These are phyloP conservation scores for Paracentrotus lividus DNA, from an alignment of 53 echinoderm and acorn worm species.

Conservation along the genomic window DNA sequence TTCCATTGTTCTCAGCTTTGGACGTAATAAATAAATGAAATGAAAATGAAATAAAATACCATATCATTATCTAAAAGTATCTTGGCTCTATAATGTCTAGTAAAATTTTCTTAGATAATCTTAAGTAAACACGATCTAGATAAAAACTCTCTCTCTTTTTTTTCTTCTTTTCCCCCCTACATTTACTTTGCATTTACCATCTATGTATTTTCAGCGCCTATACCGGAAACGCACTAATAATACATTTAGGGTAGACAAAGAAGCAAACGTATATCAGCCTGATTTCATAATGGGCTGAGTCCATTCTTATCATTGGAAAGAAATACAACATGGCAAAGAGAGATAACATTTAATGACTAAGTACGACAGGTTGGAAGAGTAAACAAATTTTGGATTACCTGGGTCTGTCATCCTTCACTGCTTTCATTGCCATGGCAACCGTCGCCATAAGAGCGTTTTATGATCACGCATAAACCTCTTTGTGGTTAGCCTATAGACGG, in stretches of 20 bases:
- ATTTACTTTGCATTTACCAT: too few relatives aligned
- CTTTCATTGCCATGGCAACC: constrained; percentile 3
- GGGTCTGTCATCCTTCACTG: constrained; percentile 21
- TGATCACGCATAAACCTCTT: neutral
- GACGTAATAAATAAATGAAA: too few relatives aligned
- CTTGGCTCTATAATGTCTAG: too few relatives aligned
- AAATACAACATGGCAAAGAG: neutral
- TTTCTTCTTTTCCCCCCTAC: too few relatives aligned
- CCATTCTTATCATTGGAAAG: neutral
- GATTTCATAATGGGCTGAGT: neutral
- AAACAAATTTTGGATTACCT: constrained; percentile 10
- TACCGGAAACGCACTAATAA: neutral
- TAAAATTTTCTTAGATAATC: too few relatives aligned
- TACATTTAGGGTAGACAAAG: neutral
- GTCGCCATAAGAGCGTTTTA: constrained; percentile 28
- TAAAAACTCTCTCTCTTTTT: too few relatives aligned
- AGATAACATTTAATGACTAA: constrained; percentile 13
- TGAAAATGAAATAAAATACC: too few relatives aligned
- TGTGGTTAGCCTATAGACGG: neutral
- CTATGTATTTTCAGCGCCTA: too few relatives aligned
- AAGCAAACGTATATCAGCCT: neutral
- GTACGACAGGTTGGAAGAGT: neutral
- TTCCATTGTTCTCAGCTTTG: too few relatives aligned
- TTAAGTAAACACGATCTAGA: too few relatives aligned
- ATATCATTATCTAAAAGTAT: too few relatives aligned